These are phyloP conservation scores for Mastigias papua DNA, from an alignment of 30 jellyfish, hydroid and myxozoan genomes.

Conservation along the genomic window DNA sequence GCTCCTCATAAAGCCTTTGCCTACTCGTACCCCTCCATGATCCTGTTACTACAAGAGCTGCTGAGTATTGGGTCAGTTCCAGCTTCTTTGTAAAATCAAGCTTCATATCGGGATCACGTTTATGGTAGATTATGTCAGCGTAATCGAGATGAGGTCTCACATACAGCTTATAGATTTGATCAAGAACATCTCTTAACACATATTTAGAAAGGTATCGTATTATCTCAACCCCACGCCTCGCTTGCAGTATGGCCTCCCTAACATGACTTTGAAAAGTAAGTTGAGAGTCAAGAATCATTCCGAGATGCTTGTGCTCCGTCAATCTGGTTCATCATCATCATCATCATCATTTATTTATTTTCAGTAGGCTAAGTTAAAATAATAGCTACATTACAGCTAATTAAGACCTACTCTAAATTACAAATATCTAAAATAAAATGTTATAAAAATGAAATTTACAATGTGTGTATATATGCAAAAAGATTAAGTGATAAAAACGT, in stretches of 20 bases:
- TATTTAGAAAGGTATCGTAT: slow-evolving; percentile 8
- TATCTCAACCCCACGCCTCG: slow-evolving; percentile 19
- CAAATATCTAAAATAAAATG: no score
- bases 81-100: neutral
- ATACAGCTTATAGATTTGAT: slow-evolving; percentile 7
- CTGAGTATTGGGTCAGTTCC: neutral
- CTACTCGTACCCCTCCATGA: slow-evolving; percentile 51
- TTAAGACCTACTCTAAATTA: no score
- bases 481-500: no score
- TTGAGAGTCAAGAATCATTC: neutral
- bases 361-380: no score
- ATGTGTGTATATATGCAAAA: no score
- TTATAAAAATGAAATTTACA: no score
- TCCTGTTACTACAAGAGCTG: slow-evolving; percentile 31
- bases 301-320: neutral
- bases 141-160: slow-evolving; percentile 20
- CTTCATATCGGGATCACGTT: neutral
- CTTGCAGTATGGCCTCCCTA: neutral
- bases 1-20: slow-evolving; percentile 37
- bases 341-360: no score
- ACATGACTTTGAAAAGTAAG: neutral
- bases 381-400: no score
- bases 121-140: slow-evolving; percentile 19
- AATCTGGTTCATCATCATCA: no score
- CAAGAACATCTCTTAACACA: slow-evolving; percentile 28